These are phyloP conservation scores for Enteromius mattozi DNA, from an alignment of 2,797 vertebrate genomes.

Conservation along the genomic window DNA sequence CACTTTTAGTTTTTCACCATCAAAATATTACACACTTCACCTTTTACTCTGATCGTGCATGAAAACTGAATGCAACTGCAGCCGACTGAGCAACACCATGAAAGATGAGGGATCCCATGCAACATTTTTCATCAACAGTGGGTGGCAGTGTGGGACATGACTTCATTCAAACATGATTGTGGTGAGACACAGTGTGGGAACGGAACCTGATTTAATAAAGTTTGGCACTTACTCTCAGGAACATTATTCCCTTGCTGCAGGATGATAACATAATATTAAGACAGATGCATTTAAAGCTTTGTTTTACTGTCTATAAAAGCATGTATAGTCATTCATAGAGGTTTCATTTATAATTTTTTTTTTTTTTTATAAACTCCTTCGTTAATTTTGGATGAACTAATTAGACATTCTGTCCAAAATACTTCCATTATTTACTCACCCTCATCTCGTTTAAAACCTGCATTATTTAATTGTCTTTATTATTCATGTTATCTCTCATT, in stretches of 20 bases:
- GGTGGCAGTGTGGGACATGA: constrained; percentile 55
- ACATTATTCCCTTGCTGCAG: constrained; percentile 61
- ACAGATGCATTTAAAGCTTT: constrained; percentile 6
- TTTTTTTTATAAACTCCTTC: not conserved
- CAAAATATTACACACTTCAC: constrained; percentile 33
- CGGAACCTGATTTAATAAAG: constrained; percentile 48
- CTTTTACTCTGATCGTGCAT: constrained; percentile 12
- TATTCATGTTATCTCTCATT: not conserved
- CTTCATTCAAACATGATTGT: constrained; percentile 40
- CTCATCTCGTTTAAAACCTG: constrained; percentile 1
- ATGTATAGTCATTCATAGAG: not conserved
- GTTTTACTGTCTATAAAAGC: not conserved
- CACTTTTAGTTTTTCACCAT: not conserved
- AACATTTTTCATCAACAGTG: constrained; percentile 51
- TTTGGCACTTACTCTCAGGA: constrained; percentile 60
- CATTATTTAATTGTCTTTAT: not conserved
- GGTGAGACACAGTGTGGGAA: constrained; percentile 42
- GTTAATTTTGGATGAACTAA: not conserved
- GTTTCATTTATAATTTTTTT: not conserved
- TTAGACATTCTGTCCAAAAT: not conserved
- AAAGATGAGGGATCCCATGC: constrained; percentile 58
- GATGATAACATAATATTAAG: constrained; percentile 51
- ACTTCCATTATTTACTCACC: not conserved
- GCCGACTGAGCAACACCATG: constrained; percentile 35
- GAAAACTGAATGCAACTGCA: constrained; percentile 25